These are phyloP conservation scores for Drosophila mojavensis DNA, from an alignment of 1,140 invertebrate genomes.

Conservation along the genomic window DNA sequence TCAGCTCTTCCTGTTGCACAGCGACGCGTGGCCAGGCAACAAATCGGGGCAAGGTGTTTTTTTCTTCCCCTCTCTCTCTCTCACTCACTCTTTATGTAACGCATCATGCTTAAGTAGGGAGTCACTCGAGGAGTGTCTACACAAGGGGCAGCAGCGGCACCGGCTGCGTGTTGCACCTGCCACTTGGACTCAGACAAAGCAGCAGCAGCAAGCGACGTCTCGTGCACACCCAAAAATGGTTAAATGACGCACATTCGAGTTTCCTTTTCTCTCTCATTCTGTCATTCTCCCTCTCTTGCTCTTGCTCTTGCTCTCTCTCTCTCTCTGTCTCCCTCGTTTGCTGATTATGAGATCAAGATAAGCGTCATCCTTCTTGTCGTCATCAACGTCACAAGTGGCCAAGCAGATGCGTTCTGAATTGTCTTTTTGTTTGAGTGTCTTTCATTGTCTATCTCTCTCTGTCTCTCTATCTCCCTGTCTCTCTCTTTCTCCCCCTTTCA, in stretches of 20 bases:
- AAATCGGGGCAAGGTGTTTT: conserved; percentile 60
- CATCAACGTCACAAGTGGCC: conserved; percentile 27
- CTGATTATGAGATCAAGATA: conserved; percentile 76
- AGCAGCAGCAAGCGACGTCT: background rate
- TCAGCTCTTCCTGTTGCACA: conserved; percentile 2
- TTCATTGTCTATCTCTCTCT: background rate
- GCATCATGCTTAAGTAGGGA: conserved; percentile 14
- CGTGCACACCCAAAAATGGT: conserved; percentile 31
- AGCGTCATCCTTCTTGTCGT: conserved; percentile 35
- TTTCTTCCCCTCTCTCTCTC: background rate
- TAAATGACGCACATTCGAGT: conserved; percentile 34
- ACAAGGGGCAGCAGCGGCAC: conserved; percentile 19
- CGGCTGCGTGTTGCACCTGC: conserved; percentile 54
- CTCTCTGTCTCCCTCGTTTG: background rate
- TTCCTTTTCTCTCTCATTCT: conserved; percentile 1
- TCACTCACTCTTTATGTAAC: conserved; percentile 8
- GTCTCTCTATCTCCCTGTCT: background rate
- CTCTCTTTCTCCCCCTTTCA: background rate
- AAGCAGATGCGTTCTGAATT: conserved; percentile 62
- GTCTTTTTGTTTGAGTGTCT: background rate
- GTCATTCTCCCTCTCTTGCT: background rate
- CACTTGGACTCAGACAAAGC: conserved; percentile 46
- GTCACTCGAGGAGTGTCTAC: conserved; percentile 38
- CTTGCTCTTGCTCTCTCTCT: conserved; percentile 2
- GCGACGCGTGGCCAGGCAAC: conserved; percentile 64